phyloP scores from a whole-genome alignment of 2,888 invertebrate species.

The Hetaerina titia region DNA sequence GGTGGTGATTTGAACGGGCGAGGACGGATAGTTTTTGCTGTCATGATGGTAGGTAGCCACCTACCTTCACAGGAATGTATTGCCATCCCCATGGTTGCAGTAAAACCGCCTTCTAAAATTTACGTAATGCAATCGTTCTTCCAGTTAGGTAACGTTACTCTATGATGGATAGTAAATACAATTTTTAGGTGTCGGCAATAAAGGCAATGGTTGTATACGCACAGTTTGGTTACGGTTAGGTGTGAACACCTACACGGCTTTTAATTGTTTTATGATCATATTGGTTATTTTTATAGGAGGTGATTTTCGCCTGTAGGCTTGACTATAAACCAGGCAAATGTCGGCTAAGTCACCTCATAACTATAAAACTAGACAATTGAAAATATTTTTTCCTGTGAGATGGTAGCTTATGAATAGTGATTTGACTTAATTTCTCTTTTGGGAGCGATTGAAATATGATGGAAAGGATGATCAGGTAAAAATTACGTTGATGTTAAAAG shows the following conservation, averaged over 20 bases:
- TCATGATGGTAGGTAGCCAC: not conserved
- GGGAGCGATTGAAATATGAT: too few species aligned
- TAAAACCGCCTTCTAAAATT: not conserved
- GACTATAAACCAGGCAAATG: not conserved
- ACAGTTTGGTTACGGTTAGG: not conserved
- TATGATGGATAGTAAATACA: not conserved
- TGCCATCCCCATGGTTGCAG: not conserved
- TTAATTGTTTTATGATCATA: not conserved
- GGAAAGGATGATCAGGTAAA: too few species aligned
- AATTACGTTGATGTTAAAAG: too few species aligned
- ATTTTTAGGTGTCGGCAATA: not conserved
- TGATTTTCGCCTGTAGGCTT: not conserved
- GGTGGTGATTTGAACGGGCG: not conserved
- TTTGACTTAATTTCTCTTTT: too few species aligned
- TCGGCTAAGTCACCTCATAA: too few species aligned
- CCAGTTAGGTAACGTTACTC: not conserved
- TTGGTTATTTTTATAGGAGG: not conserved
- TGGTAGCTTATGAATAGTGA: too few species aligned
- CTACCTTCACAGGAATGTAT: too few species aligned
- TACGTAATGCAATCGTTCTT: not conserved
- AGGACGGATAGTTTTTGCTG: not conserved
- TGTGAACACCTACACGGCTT: not conserved
- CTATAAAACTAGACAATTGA: too few species aligned
- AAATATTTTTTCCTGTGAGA: too few species aligned
- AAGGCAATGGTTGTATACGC: not conserved